Base-by-base conservation (phyloP, 1,140 invertebrate species). In the Penaeus indicus region DNA sequence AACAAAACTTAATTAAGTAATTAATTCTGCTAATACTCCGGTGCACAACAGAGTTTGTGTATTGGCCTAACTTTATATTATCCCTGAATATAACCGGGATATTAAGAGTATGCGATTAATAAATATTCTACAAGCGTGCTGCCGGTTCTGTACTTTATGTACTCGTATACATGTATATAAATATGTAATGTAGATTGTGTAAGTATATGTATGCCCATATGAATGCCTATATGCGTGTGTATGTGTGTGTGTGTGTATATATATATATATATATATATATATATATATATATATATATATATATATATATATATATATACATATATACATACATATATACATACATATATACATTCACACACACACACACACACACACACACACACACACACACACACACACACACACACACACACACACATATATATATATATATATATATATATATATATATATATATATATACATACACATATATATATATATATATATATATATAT, bases 371-470 rank as follows among this genome's bases (percentile, higher is more conserved):
- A 75, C 27, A 75, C 4, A 75, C 19, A 25, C 27, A 75, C 27
- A 11, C 1, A 54, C 11, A 54, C 11, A 10, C 11, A 54, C 11
- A 10, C 11, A 54, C 11, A 10, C 11, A 54, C 11, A 54, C 11
- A 54, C 27, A 75, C n/a, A 25, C 27, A 27, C 27, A 75, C 27
- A 75, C 4, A 75, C 11, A 75, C 27, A 75, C 4, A 75, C 27
- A 27, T 27, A 27, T 75, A 27, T 27, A 27, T 75, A 25, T 75
- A 75, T 25, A 75, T 75, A 75, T 75, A 75, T 22, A 32, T 38
- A 25, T 75, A 75, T 38, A 25, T 75, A 75, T n/a, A 32, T 38
- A 75, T 75, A 75, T 75, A 0, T 75, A 75, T 75, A 75, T 75
- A 32, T 25, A 75, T 25, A 72, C 27, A 27, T 25, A 10, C 27